A percentile compares a stretch with the other conserved stretches of the same genome.
Conservation (phyloP, 2,888 invertebrate genomes). For the Biston betularia region DNA sequence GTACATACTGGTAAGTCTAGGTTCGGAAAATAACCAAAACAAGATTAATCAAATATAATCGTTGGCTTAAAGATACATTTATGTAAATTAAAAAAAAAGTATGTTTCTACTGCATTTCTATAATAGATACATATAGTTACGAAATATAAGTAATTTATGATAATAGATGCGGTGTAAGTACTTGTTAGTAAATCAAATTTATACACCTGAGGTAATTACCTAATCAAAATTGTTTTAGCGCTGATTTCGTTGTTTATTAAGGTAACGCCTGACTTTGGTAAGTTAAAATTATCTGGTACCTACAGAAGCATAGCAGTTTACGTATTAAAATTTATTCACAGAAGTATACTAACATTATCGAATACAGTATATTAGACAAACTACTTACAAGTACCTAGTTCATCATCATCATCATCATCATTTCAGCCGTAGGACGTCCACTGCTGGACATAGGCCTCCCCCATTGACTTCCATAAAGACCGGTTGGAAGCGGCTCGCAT, state of each 20-base stretch:
- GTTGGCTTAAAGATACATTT: neutral
- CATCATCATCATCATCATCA: too few relatives aligned
- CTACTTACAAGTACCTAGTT: slow-evolving; percentile 48
- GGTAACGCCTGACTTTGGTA: slow-evolving; percentile 4
- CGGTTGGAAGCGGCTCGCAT: too few relatives aligned
- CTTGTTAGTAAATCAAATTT: too few relatives aligned
- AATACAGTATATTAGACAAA: slow-evolving; percentile 23
- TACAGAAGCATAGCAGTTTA: slow-evolving; percentile 56
- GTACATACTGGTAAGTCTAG: neutral
- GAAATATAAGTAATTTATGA: too few relatives aligned
- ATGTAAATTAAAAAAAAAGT: neutral
- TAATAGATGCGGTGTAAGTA: too few relatives aligned
- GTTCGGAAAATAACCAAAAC: neutral
- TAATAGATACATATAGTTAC: neutral
- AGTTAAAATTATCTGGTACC: slow-evolving; percentile 38
- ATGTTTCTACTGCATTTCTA: neutral
- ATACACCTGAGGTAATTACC: too few relatives aligned
- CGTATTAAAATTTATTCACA: slow-evolving; percentile 43
- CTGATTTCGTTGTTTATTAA: neutral
- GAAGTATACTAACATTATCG: slow-evolving; percentile 34
- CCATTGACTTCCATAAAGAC: too few relatives aligned
- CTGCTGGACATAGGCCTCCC: too few relatives aligned
- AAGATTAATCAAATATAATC: neutral
- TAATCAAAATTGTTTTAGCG: neutral
- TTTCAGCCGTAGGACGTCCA: too few relatives aligned